phyloP scores from a whole-genome alignment of 2,888 invertebrate species.

The Dysmachus trigonus region DNA sequence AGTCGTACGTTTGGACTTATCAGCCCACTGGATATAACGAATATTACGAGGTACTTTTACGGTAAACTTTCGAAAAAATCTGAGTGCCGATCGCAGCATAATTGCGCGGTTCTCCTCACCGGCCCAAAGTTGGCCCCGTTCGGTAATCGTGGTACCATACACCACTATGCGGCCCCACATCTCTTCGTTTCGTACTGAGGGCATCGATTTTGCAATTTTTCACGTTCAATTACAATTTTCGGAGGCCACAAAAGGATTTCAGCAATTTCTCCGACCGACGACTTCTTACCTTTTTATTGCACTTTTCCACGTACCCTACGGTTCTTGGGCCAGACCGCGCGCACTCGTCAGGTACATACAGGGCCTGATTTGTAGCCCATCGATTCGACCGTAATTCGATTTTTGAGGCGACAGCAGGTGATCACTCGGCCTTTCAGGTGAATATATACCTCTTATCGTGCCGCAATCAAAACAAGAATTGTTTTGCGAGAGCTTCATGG shows the following conservation, averaged over 20 bases:
- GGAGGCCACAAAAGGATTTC: slow-evolving; percentile 35
- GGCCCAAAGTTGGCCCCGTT: background rate
- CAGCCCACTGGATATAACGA: slow-evolving; percentile 31
- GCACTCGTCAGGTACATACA: background rate
- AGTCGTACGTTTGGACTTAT: slow-evolving; percentile 11
- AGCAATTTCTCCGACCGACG: slow-evolving; percentile 5
- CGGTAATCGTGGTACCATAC: background rate
- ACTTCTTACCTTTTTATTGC: slow-evolving; percentile 6
- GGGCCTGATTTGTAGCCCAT: slow-evolving; percentile 9
- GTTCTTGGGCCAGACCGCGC: background rate
- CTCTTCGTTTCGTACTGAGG: background rate
- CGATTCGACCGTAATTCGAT: slow-evolving; percentile 28
- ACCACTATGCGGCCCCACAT: slow-evolving; percentile 1
- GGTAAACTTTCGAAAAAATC: slow-evolving; percentile 35
- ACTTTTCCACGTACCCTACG: background rate
- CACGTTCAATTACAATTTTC: slow-evolving; percentile 36
- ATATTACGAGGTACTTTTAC: slow-evolving; percentile 23
- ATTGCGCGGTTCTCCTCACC: slow-evolving; percentile 4
- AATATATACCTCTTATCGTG: background rate
- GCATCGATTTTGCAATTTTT: slow-evolving; percentile 30
- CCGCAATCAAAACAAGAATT: slow-evolving; percentile 14
- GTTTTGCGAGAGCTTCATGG: background rate
- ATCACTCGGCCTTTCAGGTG: slow-evolving; percentile 20
- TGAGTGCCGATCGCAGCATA: slow-evolving; percentile 13
- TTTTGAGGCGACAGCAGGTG: slow-evolving; percentile 34